Evolutionary conservation across 1,140 invertebrate genomes (phyloP), one percentile per base, ranked within the genome.

Genomic region (Episyrphus balteatus): DNA sequence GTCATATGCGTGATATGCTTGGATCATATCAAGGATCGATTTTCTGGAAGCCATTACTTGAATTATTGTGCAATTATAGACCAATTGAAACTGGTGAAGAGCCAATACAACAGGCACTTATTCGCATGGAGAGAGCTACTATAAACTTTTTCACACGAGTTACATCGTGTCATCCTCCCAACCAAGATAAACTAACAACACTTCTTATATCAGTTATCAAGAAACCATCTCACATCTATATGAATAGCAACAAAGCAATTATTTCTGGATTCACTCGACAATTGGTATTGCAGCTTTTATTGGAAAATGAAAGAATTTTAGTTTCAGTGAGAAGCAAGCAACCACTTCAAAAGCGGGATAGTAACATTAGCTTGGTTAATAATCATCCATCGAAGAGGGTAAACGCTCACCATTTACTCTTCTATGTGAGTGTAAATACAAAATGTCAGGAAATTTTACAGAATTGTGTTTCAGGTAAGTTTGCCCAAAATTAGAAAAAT

Each of bases 251-350:
- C 13, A 58, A 52, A 21, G 43, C 43, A 41, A 66, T 61, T 7
- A 84, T 93, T 52, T 88, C 86, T 12, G 88, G 89, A 11, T 93
- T 94, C 64, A 88, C 88, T 11, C 77, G 90, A 17, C 78, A 89
- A 47, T 69, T 95, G 21, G 81, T 94, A 44, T 69, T 93, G 9
- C 88, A 92, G 61, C 71, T 93, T 19, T 71, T 93, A 14, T 69
- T 94, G 36, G 88, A 92, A 57, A 86, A 84, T 61, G 88, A 93
- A 66, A 88, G 86, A 54, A 78, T 88, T 34, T 73, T 80, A 10
- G 82, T 90, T 3, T 79, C 80, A 38, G 73, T 88, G 19, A 79
- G 77, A 14, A 82, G 76, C 10, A 71, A 73, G 47, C 55, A 66
- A 44, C 58, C 65, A 6, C 37, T 68, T 33, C 59, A 66, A 37